A percentile compares a stretch with the other conserved stretches of the same genome.
Conservation (phyloP, 2,113 vertebrate genomes). For the Dascyllus trimaculatus region DNA sequence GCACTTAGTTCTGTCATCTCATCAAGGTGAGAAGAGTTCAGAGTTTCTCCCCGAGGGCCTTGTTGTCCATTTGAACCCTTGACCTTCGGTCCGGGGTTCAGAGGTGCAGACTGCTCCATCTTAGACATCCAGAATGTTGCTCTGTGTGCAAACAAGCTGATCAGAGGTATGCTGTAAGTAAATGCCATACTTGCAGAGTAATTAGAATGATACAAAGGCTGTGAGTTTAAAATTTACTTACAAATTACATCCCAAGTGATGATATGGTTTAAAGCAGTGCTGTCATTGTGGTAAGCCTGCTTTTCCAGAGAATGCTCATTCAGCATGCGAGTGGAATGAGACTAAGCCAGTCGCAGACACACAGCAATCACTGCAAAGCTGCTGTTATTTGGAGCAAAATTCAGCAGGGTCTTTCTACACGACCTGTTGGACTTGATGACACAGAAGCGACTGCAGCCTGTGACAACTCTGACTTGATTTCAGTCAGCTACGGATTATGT, state of each 20-base stretch:
- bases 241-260: neutral
- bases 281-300: constrained; percentile 4
- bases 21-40: constrained; percentile 65
- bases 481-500: constrained; percentile 14
- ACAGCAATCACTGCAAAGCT: constrained; percentile 39
- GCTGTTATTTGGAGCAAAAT: constrained; percentile 65
- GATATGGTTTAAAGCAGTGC: neutral
- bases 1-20: constrained; percentile 54
- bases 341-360: constrained; percentile 29
- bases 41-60: constrained; percentile 53
- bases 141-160: constrained; percentile 16
- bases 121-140: constrained; percentile 39
- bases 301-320: constrained; percentile 5
- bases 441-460: constrained; percentile 31
- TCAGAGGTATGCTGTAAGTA: neutral
- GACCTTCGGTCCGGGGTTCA: constrained; percentile 70
- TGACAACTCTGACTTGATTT: constrained; percentile 38
- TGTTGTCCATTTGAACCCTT: constrained; percentile 72
- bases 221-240: neutral
- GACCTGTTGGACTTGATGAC: constrained; percentile 54
- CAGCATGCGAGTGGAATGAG: constrained; percentile 38
- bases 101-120: constrained; percentile 60
- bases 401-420: constrained; percentile 34
- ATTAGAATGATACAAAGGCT: neutral
- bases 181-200: neutral